phyloP scores from a whole-genome alignment of 2,113 vertebrate genomes.

The Nibea coibor region DNA sequence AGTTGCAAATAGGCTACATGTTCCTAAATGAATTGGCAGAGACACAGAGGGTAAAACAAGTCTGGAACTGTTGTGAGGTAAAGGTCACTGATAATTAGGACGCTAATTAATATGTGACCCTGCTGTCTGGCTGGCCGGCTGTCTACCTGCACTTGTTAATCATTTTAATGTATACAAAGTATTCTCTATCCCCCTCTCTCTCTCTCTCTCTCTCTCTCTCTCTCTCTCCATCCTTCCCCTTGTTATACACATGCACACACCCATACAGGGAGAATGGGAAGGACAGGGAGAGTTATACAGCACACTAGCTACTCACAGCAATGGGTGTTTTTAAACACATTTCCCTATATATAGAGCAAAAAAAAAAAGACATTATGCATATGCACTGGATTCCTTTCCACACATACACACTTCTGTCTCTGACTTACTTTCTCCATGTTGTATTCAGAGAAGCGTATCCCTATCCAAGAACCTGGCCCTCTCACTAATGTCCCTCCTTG shows the following conservation, averaged over 20 bases:
- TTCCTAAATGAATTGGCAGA: slow-evolving; percentile 52
- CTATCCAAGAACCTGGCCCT: slow-evolving; percentile 72
- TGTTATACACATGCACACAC: not conserved
- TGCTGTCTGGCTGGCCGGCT: slow-evolving; percentile 48
- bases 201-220: not conserved
- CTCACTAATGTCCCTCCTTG: slow-evolving; percentile 79
- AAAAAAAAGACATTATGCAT: not conserved
- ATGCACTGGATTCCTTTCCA: slow-evolving; percentile 33
- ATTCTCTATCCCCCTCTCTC: not conserved
- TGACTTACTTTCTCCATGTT: slow-evolving; percentile 17
- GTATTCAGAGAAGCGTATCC: slow-evolving; percentile 60
- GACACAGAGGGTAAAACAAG: slow-evolving; percentile 31
- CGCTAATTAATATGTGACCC: slow-evolving; percentile 64
- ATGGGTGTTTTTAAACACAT: slow-evolving; percentile 3
- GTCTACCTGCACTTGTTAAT: slow-evolving; percentile 46
- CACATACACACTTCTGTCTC: slow-evolving; percentile 12
- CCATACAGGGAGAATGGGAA: not conserved
- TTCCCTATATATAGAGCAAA: slow-evolving; percentile 15
- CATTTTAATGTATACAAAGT: slow-evolving; percentile 36
- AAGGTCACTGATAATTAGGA: slow-evolving; percentile 65
- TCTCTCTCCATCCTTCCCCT: not conserved
- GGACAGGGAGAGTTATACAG: slow-evolving; percentile 2
- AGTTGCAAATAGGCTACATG: slow-evolving; percentile 40
- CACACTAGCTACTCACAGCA: slow-evolving; percentile 5
- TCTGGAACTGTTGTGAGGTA: slow-evolving; percentile 42